Base-by-base conservation (phyloP, 2,888 invertebrate genomes). In the Polydrusus cervinus region DNA sequence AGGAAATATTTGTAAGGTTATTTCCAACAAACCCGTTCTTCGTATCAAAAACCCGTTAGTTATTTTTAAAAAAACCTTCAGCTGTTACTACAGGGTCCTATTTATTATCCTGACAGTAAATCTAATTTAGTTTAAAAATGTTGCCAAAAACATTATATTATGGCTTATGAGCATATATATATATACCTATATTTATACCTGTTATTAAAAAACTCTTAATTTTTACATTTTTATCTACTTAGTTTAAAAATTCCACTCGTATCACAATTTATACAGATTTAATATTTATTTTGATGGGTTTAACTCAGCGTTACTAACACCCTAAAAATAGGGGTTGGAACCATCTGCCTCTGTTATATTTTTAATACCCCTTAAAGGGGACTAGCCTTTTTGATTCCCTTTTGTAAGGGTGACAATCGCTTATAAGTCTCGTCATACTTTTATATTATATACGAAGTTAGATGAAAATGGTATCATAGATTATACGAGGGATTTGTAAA, bases 251-350 rank as follows among this genome's bases (percentile, higher is more conserved):
- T 51, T 14, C 57, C 16, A 20, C 16, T 57, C 57, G 34, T 57
- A 38, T 57, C 45, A 40, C 43, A 68, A 87, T 87, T 87, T 87
- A 87, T 87, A 86, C 85, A 85, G 86, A 87, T 87, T 87, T 87
- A 87, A 87, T 87, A 87, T 87, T 87, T 87, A 87, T 87, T 87
- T 87, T 87, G 87, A 87, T 87, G 87, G 87, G 87, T 87, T 86
- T 87, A 87, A 87, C 87, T 87, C 87, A 83, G 87, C 87, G 87
- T 87, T 85, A 87, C 87, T 86, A 87, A 87, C 86, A 85, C 84
- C 77, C 75, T 60, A 66, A 76, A 73, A 74, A 74, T 81, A 81
- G 84, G 84, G 85, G 84, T 83, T 80, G 82, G 20, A 71, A 84
- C 86, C 86, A 86, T 85, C 86, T 86, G 86, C 86, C 84, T 83